phyloP scores from a whole-genome alignment of 2,888 invertebrate genomes.

The Omphaloscelis lunosa region DNA sequence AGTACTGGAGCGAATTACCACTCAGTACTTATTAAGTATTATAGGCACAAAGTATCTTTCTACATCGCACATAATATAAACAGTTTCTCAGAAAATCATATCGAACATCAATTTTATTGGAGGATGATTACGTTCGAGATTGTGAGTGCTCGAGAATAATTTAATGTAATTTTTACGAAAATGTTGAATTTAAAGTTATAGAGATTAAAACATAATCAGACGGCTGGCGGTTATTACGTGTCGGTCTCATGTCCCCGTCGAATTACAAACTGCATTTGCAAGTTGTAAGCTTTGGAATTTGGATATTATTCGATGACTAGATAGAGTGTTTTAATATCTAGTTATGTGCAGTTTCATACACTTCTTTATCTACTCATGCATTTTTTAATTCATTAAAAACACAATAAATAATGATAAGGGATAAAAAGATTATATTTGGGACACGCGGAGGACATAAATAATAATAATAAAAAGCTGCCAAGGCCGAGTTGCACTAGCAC shows the following conservation, averaged over 20 bases:
- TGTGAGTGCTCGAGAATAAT: slow-evolving; percentile 74
- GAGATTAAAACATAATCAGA: slow-evolving; percentile 77
- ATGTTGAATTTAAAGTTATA: slow-evolving; percentile 78
- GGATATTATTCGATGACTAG: neutral
- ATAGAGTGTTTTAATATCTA: neutral
- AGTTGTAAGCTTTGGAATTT: slow-evolving; percentile 4
- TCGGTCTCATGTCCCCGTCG: slow-evolving; percentile 56
- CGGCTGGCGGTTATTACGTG: slow-evolving; percentile 68
- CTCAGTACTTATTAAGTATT: slow-evolving; percentile 57
- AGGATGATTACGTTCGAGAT: slow-evolving; percentile 73
- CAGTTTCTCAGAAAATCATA: slow-evolving; percentile 78
- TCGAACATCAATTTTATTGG: slow-evolving; percentile 78
- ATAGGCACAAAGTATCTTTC: slow-evolving; percentile 62
- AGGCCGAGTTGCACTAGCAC: no score
- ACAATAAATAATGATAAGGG: neutral
- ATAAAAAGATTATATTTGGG: no score
- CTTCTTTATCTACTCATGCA: neutral
- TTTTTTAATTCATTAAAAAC: neutral
- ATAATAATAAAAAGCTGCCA: no score
- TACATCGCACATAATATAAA: slow-evolving; percentile 68
- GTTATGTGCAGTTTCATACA: neutral
- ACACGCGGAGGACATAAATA: no score
- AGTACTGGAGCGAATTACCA: slow-evolving; percentile 51
- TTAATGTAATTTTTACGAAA: slow-evolving; percentile 79
- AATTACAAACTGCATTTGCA: slow-evolving; percentile 15